Evolutionary conservation across 1,140 invertebrate genomes (phyloP).

Genomic region (Anthonomus grandis): DNA sequence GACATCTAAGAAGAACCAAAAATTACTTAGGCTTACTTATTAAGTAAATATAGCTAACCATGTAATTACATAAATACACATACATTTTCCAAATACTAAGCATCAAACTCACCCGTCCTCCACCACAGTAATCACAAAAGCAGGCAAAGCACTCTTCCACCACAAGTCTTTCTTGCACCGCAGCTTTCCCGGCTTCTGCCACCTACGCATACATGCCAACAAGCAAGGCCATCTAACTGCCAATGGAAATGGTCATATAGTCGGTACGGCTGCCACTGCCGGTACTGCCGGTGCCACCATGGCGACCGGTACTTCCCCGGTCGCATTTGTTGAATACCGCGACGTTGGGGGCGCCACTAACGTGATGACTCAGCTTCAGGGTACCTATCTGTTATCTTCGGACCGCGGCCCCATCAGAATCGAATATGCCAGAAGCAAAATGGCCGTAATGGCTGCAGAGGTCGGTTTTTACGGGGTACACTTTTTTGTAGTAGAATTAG

Average conservation of each 20-base stretch:
- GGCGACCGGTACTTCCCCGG: constrained; percentile 69
- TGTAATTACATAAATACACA: no score
- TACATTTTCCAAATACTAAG: no score
- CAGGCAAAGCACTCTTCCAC: constrained; percentile 38
- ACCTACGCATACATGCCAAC: constrained; percentile 95
- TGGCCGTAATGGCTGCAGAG: constrained; percentile 81
- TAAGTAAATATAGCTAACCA: no score
- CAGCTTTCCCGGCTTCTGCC: constrained; percentile 96
- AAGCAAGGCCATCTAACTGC: neutral
- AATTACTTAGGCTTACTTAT: no score
- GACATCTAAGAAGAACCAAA: no score
- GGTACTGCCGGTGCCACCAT: constrained; percentile 84
- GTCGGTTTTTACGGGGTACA: no score
- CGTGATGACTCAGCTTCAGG: constrained; percentile 89
- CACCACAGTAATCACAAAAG: constrained; percentile 10
- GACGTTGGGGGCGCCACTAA: constrained; percentile 85
- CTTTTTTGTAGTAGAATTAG: no score
- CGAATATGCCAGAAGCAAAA: constrained; percentile 98
- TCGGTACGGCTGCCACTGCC: constrained; percentile 71
- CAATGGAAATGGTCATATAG: no score
- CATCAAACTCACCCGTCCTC: no score
- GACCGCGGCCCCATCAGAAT: constrained; percentile 94
- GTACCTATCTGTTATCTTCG: constrained; percentile 89
- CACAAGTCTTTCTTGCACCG: constrained; percentile 51
- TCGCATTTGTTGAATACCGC: constrained; percentile 96